Percentiles rank a stretch among this genome's conserved stretches.
These are phyloP conservation scores for Myotis planiceps DNA, from an alignment of 2,797 vertebrate genomes.

Conservation along the genomic window DNA sequence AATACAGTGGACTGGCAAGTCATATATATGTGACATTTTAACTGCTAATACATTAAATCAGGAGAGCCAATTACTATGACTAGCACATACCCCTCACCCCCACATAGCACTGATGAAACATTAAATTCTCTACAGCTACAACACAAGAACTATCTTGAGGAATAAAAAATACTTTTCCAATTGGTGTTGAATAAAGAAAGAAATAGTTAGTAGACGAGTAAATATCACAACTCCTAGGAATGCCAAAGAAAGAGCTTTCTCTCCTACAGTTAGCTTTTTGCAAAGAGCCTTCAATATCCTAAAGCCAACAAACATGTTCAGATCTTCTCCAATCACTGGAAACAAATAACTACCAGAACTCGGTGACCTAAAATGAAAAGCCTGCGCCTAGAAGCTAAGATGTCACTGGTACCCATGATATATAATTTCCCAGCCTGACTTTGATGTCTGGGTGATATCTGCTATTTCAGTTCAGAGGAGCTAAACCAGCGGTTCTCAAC, in stretches of 20 bases:
- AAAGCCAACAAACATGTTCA: slow-evolving; percentile 36
- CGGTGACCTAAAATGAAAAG: background rate
- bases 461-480: slow-evolving; percentile 41
- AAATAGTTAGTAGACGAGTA: background rate
- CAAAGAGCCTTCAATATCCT: background rate
- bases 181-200: slow-evolving; percentile 11
- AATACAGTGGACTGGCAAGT: slow-evolving; percentile 1
- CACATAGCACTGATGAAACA: slow-evolving; percentile 5
- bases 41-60: slow-evolving; percentile 44
- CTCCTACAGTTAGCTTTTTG: background rate
- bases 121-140: slow-evolving; percentile 10
- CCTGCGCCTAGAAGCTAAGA: background rate
- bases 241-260: background rate
- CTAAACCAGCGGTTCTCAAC: background rate
- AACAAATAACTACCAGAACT: background rate
- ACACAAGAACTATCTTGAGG: background rate
- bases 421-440: background rate
- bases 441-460: slow-evolving; percentile 32
- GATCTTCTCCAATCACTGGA: slow-evolving; percentile 7
- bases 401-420: background rate
- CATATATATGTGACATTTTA: background rate
- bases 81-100: background rate
- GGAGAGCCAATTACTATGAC: background rate
- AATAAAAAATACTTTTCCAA: slow-evolving; percentile 30
- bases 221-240: background rate